Conservation (phyloP, 2,888 invertebrate genomes). For the Andrena hattorfiana region DNA sequence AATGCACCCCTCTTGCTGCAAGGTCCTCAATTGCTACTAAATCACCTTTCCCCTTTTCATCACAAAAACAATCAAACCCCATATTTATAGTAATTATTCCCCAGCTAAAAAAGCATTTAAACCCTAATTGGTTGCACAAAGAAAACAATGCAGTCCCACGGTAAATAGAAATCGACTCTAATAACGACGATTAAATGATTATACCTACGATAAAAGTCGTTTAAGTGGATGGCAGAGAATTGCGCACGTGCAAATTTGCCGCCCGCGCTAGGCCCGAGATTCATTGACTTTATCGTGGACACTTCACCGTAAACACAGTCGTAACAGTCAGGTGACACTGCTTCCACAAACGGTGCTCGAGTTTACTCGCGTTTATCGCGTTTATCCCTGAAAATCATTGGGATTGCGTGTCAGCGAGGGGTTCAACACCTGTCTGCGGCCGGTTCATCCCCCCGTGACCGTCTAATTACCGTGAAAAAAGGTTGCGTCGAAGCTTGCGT, state of each 20-base stretch:
- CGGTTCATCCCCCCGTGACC: constrained; percentile 50
- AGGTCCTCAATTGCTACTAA: too few species aligned
- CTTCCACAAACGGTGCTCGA: constrained; percentile 27
- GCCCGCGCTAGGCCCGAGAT: not conserved
- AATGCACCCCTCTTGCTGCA: too few species aligned
- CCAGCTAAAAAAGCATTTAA: not conserved
- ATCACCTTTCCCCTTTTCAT: too few species aligned
- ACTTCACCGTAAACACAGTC: not conserved
- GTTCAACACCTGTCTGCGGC: constrained; percentile 65
- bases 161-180: not conserved
- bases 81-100: not conserved
- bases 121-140: too few species aligned
- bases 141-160: not conserved
- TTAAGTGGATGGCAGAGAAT: not conserved
- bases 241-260: not conserved
- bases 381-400: constrained; percentile 46
- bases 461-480: constrained; percentile 66
- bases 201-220: not conserved
- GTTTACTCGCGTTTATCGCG: constrained; percentile 6
- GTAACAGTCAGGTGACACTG: constrained; percentile 20
- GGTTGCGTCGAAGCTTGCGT: constrained; percentile 34
- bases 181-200: not conserved
- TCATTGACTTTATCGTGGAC: not conserved
- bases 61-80: too few species aligned
- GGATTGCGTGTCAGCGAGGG: constrained; percentile 35